Conservation (phyloP, 2,797 vertebrate genomes). For the Picus viridis region DNA sequence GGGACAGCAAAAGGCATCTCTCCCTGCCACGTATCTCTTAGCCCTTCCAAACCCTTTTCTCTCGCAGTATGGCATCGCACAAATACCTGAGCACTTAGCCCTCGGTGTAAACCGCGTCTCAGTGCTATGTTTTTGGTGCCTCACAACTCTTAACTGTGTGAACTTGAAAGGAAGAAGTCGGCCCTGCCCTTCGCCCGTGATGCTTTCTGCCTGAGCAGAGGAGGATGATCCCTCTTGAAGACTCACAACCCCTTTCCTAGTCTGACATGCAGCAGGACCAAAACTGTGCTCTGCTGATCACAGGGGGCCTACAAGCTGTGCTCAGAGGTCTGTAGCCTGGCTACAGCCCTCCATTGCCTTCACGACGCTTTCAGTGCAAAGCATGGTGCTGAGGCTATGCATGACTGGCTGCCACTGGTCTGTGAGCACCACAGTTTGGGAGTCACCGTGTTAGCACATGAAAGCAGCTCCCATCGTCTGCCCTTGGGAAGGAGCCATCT, state of each 20-base stretch:
- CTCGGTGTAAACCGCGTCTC: not conserved
- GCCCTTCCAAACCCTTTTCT: not conserved
- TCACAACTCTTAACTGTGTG: conserved; percentile 22
- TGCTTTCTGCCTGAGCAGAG: not conserved
- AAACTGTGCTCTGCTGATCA: not conserved
- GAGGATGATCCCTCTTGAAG: not conserved
- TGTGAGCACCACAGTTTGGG: not conserved
- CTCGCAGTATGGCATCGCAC: not conserved
- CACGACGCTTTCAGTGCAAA: not conserved
- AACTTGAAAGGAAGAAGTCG: conserved; percentile 13
- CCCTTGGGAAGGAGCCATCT: not conserved
- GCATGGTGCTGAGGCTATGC: not conserved
- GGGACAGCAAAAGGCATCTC: not conserved
- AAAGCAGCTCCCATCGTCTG: not conserved
- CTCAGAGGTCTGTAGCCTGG: not conserved
- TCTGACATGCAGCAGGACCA: not conserved
- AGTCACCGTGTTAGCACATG: not conserved
- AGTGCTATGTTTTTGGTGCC: conserved; percentile 31
- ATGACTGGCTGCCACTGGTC: not conserved
- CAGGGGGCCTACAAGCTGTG: not conserved
- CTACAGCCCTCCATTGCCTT: conserved; percentile 12
- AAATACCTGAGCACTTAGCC: not conserved
- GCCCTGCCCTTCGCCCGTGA: not conserved
- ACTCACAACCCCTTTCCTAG: not conserved
- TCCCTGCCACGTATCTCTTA: not conserved